Percentiles rank a stretch among this genome's conserved stretches.
Evolutionary conservation across 2,888 invertebrate species (phyloP).

Genomic region (Fragum sueziense): DNA sequence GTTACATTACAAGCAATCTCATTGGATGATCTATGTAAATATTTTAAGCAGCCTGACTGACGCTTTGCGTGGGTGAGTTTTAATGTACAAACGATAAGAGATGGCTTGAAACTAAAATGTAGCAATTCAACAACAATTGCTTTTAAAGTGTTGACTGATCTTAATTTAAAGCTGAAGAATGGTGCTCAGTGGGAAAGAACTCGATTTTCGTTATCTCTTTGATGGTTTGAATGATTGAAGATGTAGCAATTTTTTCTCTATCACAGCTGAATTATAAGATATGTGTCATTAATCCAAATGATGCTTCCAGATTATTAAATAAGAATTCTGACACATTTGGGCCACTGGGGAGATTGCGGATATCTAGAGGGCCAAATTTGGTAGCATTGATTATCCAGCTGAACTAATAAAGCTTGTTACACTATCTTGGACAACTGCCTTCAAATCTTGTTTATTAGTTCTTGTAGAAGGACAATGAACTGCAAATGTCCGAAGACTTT

Average conservation of each 20-base stretch:
- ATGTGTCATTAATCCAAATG: not conserved
- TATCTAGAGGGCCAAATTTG: not conserved
- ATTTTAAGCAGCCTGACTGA: conserved; percentile 10
- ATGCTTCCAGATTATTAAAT: not conserved
- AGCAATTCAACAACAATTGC: too few relatives aligned
- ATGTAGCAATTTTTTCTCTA: too few relatives aligned
- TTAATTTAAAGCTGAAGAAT: not conserved
- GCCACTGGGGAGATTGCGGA: not conserved
- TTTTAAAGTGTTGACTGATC: not conserved
- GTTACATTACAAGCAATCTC: too few relatives aligned
- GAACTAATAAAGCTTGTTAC: too few relatives aligned
- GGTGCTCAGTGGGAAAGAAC: too few relatives aligned
- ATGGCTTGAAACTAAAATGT: too few relatives aligned
- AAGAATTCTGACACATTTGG: not conserved
- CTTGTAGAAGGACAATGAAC: too few relatives aligned
- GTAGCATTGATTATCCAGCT: not conserved
- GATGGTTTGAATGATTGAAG: too few relatives aligned
- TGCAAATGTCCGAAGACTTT: too few relatives aligned
- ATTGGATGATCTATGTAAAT: conserved; percentile 17
- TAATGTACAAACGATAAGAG: not conserved
- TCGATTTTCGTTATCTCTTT: too few relatives aligned
- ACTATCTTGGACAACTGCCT: too few relatives aligned
- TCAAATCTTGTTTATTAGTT: too few relatives aligned
- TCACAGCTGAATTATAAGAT: conserved; percentile 18
- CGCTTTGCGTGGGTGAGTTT: conserved; percentile 7